Conservation (phyloP, 2,113 vertebrate genomes). For the Murina feae region DNA sequence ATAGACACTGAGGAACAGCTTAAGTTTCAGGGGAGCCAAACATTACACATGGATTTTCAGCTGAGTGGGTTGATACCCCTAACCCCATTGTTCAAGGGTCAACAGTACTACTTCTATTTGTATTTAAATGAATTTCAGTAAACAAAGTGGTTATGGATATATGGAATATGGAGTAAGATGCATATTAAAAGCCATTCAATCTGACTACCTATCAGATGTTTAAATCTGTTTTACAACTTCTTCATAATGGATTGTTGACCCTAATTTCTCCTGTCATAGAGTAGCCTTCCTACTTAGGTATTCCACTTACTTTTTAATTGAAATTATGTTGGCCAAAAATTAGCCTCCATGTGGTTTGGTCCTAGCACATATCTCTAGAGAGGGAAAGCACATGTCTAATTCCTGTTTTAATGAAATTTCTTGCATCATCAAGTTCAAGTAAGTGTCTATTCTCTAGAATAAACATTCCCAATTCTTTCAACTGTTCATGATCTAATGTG, state of each 20-base stretch:
- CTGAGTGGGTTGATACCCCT: not conserved
- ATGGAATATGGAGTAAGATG: not conserved
- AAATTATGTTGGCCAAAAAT: not conserved
- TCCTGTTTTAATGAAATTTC: slow-evolving; percentile 2
- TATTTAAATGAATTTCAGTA: not conserved
- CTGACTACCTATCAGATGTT: not conserved
- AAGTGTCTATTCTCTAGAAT: not conserved
- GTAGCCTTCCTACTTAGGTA: not conserved
- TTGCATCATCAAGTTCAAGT: not conserved
- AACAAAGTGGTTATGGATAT: not conserved
- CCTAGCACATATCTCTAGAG: not conserved
- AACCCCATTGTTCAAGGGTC: not conserved
- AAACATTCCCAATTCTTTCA: not conserved
- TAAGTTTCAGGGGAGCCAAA: not conserved
- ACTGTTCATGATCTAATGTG: not conserved
- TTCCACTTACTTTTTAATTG: not conserved
- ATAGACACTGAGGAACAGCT: not conserved
- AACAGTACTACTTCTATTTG: not conserved
- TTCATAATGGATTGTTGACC: not conserved
- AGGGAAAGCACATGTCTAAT: not conserved
- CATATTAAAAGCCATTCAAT: not conserved
- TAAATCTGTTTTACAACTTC: not conserved
- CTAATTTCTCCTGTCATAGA: not conserved
- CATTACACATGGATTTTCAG: not conserved
- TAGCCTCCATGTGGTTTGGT: not conserved